These are phyloP conservation scores for Ochotona curzoniae DNA, from an alignment of 2,113 vertebrate genomes.

Conservation along the genomic window DNA sequence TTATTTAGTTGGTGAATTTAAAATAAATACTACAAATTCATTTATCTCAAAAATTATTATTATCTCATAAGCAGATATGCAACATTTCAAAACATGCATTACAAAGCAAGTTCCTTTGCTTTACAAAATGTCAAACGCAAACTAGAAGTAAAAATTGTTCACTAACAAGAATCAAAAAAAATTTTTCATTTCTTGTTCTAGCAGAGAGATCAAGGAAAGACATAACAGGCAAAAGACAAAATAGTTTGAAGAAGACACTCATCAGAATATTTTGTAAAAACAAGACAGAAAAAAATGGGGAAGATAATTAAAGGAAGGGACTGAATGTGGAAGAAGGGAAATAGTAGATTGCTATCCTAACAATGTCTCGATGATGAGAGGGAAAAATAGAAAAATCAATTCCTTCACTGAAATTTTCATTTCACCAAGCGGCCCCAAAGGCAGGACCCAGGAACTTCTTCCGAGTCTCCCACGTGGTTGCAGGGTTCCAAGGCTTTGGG, in stretches of 20 bases:
- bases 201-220: conserved; percentile 4
- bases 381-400: background rate
- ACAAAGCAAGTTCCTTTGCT: conserved; percentile 9
- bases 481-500: no score
- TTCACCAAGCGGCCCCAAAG: no score
- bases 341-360: background rate
- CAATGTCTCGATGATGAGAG: background rate
- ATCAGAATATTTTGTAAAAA: background rate
- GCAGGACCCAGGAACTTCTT: no score
- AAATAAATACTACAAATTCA: conserved; percentile 52
- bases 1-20: conserved; percentile 53
- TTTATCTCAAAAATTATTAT: conserved; percentile 38
- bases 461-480: no score
- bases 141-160: conserved; percentile 64
- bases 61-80: conserved; percentile 29
- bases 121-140: conserved; percentile 3
- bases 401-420: background rate
- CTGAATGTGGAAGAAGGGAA: background rate
- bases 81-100: conserved; percentile 49
- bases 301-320: background rate
- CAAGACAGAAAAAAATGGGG: background rate
- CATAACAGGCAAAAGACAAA: conserved; percentile 22
- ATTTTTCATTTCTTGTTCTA: background rate
- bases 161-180: conserved; percentile 42
- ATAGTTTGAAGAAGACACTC: background rate